Conservation (phyloP, 64 coral and sea anemone genomes). For the Exaiptasia diaphana region DNA sequence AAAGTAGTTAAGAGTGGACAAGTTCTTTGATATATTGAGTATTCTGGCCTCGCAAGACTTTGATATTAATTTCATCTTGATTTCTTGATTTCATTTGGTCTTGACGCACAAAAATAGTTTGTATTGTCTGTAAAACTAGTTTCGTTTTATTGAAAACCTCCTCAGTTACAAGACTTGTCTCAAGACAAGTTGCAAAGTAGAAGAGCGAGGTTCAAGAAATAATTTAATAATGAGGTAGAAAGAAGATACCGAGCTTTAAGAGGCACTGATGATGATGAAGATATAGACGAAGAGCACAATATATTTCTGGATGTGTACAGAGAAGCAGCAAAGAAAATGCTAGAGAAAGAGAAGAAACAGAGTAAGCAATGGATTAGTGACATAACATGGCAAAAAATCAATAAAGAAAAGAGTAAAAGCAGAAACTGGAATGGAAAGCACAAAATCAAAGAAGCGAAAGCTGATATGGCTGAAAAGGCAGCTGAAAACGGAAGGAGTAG, state of each 20-base stretch:
- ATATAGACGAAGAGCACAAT: neutral
- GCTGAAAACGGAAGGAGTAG: too few relatives aligned
- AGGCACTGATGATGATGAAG: neutral
- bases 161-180: neutral
- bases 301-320: conserved; percentile 1
- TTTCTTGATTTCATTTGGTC: too few relatives aligned
- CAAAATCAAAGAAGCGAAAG: too few relatives aligned
- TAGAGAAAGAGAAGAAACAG: neutral
- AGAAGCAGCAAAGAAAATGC: neutral
- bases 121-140: too few relatives aligned
- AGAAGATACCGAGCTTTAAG: neutral
- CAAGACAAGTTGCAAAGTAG: neutral
- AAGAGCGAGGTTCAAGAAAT: neutral
- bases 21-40: too few relatives aligned
- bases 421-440: too few relatives aligned
- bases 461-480: too few relatives aligned
- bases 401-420: neutral
- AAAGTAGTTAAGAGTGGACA: neutral
- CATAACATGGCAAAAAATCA: neutral
- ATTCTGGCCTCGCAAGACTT: too few relatives aligned
- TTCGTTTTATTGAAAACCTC: neutral
- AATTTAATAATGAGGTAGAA: neutral
- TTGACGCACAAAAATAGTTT: too few relatives aligned
- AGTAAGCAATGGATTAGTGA: conserved; percentile 9
- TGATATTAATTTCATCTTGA: too few relatives aligned